Conservation (phyloP, 1,140 invertebrate species). For the Drosophila sturtevanti region DNA sequence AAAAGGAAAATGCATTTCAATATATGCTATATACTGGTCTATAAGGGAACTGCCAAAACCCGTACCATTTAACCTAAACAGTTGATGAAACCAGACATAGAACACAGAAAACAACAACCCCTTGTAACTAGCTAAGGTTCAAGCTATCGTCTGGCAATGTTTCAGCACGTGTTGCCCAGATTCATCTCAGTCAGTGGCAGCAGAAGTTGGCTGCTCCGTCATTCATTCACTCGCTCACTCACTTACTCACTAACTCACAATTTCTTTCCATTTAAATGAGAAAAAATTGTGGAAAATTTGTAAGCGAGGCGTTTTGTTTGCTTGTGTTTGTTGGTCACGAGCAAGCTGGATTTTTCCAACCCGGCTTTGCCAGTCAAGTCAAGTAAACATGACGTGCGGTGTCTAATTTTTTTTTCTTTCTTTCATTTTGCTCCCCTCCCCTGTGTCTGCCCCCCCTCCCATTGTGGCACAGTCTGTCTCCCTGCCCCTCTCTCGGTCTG, state of each 20-base stretch:
- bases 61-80: background rate
- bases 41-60: background rate
- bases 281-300: conserved; percentile 75
- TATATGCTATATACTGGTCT: no score
- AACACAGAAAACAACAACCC: conserved; percentile 1
- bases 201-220: conserved; percentile 19
- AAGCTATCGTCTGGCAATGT: conserved; percentile 52
- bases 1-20: background rate
- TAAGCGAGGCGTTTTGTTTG: conserved; percentile 72
- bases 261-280: conserved; percentile 74
- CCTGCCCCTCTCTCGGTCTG: conserved; percentile 15
- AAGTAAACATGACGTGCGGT: conserved; percentile 76
- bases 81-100: background rate
- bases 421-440: background rate
- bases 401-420: conserved; percentile 65
- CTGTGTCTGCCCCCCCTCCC: background rate
- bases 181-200: conserved; percentile 70
- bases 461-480: conserved; percentile 14
- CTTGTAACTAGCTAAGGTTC: conserved; percentile 52
- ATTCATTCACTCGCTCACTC: conserved; percentile 35
- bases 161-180: conserved; percentile 72
- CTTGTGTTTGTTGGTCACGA: conserved; percentile 59
- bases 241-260: conserved; percentile 37
- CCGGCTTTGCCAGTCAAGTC: conserved; percentile 66
- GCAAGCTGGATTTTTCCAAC: conserved; percentile 25